A percentile compares a stretch with the other conserved stretches of the same genome.
These are phyloP conservation scores for Chrysolina oricalcia DNA, from an alignment of 2,888 invertebrate species.

Conservation along the genomic window DNA sequence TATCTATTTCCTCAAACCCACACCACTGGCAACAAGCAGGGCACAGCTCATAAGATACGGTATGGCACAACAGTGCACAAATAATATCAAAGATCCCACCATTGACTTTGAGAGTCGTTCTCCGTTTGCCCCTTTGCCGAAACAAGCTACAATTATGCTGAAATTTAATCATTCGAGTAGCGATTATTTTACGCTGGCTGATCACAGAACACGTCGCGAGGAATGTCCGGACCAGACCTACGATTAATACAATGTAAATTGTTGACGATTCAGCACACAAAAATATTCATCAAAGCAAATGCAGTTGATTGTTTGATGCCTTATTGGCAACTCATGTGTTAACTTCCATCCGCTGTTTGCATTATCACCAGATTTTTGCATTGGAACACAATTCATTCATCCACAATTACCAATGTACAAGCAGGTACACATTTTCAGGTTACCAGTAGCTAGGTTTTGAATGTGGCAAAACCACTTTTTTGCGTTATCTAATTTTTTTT, in stretches of 20 bases:
- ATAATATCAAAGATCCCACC: constrained; percentile 66
- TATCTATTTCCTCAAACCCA: no score
- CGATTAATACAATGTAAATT: constrained; percentile 72
- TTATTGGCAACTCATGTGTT: constrained; percentile 64
- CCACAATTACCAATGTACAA: neutral
- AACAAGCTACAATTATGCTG: constrained; percentile 72
- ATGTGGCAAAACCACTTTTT: no score
- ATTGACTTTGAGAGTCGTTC: constrained; percentile 66
- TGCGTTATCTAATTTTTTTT: no score
- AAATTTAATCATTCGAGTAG: constrained; percentile 73
- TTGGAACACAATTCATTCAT: no score
- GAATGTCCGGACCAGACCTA: constrained; percentile 71
- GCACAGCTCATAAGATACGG: constrained; percentile 48
- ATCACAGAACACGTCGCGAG: constrained; percentile 72
- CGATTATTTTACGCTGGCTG: constrained; percentile 71
- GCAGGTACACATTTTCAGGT: no score
- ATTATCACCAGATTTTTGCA: neutral
- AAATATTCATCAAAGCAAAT: constrained; percentile 67
- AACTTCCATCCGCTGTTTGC: constrained; percentile 39
- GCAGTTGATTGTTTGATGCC: constrained; percentile 65
- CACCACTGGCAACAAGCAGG: neutral
- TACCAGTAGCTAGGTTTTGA: no score
- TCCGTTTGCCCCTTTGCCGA: constrained; percentile 60
- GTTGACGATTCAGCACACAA: constrained; percentile 67
- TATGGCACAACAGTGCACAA: constrained; percentile 59